Evolutionary conservation across 30 jellyfish, hydroid and myxozoan species (phyloP).

Genomic region (Hydractinia echinata): DNA sequence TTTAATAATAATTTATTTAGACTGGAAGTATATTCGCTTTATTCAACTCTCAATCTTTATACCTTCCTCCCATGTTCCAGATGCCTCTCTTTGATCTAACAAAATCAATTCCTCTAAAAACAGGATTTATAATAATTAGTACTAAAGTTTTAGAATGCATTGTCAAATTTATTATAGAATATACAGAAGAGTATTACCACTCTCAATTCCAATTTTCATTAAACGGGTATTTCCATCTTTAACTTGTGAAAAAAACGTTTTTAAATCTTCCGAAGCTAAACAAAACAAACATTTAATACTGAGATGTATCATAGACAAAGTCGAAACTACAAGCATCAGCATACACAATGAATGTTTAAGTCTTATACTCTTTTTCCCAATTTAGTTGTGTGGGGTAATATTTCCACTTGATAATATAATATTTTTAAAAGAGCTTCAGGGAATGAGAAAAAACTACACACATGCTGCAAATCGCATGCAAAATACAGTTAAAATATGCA

Average conservation of each 20-base stretch:
- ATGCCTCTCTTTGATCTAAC: conserved; percentile 47
- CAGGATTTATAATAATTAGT: background rate
- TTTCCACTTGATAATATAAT: no score
- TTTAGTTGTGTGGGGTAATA: no score
- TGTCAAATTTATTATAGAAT: background rate
- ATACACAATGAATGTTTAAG: no score
- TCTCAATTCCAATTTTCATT: conserved; percentile 70
- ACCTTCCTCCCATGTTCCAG: conserved; percentile 98
- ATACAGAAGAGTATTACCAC: conserved; percentile 44
- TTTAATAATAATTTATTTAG: no score
- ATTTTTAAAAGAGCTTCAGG: no score
- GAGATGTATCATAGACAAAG: no score
- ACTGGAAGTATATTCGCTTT: no score
- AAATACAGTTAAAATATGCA: no score
- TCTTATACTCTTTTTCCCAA: no score
- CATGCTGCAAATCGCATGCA: no score
- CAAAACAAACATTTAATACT: background rate
- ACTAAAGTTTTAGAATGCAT: background rate
- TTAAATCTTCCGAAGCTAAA: conserved; percentile 69
- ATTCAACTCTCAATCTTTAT: background rate
- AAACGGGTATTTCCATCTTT: conserved; percentile 84
- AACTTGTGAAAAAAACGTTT: conserved; percentile 62
- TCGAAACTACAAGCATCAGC: no score
- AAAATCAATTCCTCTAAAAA: conserved; percentile 72
- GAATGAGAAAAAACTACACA: no score